A percentile compares a stretch with the other conserved stretches of the same genome.
phyloP scores from a whole-genome alignment of 1,140 invertebrate genomes.

The Halyomorpha halys region DNA sequence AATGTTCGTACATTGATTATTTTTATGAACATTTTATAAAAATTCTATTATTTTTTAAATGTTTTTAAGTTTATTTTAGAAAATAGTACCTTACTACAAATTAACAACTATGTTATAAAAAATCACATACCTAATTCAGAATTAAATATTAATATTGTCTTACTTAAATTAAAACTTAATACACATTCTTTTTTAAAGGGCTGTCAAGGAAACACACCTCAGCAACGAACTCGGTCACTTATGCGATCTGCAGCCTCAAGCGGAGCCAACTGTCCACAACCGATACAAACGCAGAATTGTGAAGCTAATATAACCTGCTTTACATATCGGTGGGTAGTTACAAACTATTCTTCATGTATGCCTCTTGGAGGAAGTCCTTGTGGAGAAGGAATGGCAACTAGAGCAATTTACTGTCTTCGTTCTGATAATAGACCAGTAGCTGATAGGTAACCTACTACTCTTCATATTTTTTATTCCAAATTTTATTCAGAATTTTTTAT shows the following conservation, averaged over 20 bases:
- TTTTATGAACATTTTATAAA: too few relatives aligned
- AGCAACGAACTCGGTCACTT: conserved; percentile 46
- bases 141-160: too few relatives aligned
- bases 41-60: too few relatives aligned
- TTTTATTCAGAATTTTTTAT: not conserved
- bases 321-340: conserved; percentile 46
- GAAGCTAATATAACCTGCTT: conserved; percentile 42
- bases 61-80: too few relatives aligned
- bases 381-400: conserved; percentile 47
- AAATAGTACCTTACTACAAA: too few relatives aligned
- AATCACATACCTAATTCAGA: too few relatives aligned
- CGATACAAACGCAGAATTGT: conserved; percentile 47
- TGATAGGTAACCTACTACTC: conserved; percentile 34
- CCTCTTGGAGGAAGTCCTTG: conserved; percentile 49
- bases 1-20: too few relatives aligned
- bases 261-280: conserved; percentile 41
- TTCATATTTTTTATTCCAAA: not conserved
- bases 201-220: conserved; percentile 36
- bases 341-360: conserved; percentile 48
- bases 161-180: too few relatives aligned
- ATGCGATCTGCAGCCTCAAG: conserved; percentile 42
- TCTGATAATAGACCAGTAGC: conserved; percentile 47
- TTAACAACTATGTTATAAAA: too few relatives aligned
- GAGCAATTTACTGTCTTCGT: conserved; percentile 44
- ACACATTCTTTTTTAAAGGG: conserved; percentile 32